phyloP scores from a whole-genome alignment of 2,113 vertebrate species.

The Rattus rattus region DNA sequence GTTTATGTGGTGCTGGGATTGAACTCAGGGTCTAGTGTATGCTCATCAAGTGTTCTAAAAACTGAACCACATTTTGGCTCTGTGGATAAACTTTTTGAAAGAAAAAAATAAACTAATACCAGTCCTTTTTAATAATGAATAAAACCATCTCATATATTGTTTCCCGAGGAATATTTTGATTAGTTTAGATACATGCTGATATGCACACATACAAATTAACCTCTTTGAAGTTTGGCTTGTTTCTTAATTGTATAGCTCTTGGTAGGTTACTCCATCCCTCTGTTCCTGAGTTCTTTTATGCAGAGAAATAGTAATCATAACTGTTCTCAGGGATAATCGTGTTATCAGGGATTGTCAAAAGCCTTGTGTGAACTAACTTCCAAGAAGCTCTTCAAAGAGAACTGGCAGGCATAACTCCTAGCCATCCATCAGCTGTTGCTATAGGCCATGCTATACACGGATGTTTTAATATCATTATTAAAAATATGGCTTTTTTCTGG shows the following conservation, averaged over 20 bases:
- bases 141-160: background rate
- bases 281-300: background rate
- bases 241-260: background rate
- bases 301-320: background rate
- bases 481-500: background rate
- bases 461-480: background rate
- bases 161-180: background rate
- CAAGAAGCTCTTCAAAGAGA: background rate
- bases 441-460: background rate
- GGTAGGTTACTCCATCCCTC: slow-evolving; percentile 5
- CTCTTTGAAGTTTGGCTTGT: background rate
- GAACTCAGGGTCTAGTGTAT: no score
- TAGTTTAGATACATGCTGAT: background rate
- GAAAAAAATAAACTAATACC: background rate
- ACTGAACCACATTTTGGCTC: background rate
- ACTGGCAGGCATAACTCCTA: background rate
- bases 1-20: background rate
- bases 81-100: background rate
- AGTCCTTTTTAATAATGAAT: slow-evolving; percentile 31
- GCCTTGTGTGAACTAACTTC: background rate
- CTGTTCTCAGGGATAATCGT: background rate
- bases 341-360: background rate
- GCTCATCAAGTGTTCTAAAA: background rate
- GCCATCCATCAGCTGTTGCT: background rate
- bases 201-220: background rate